These are phyloP conservation scores for Platerodrilus igneus DNA, from an alignment of 2,888 invertebrate genomes.

Conservation along the genomic window DNA sequence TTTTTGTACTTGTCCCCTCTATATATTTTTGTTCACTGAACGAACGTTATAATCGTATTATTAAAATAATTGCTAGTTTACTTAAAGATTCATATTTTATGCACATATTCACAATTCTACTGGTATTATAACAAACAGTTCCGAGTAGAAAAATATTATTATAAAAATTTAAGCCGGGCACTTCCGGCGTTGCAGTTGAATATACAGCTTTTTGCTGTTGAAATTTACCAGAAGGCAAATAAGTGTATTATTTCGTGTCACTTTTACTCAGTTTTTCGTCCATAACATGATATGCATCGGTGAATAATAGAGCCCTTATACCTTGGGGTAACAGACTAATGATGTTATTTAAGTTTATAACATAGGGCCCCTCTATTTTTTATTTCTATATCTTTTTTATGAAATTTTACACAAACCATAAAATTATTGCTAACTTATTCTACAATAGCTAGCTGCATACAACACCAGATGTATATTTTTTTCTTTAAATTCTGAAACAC, in stretches of 20 bases:
- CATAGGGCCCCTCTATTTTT: no score
- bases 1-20: no score
- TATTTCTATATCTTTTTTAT: no score
- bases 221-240: conserved; percentile 10
- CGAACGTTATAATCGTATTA: conserved; percentile 10
- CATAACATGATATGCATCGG: conserved; percentile 17
- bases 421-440: no score
- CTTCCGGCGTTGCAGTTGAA: neutral
- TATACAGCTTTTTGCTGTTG: conserved; percentile 10
- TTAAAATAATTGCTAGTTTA: conserved; percentile 9
- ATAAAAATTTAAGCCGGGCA: conserved; percentile 17
- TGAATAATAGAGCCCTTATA: conserved; percentile 11
- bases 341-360: no score
- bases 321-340: no score
- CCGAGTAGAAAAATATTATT: conserved; percentile 24
- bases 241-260: conserved; percentile 14
- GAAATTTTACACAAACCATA: no score
- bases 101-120: conserved; percentile 9
- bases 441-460: no score
- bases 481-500: no score
- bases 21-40: no score
- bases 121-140: conserved; percentile 10
- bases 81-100: conserved; percentile 9
- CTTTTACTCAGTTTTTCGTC: conserved; percentile 15
- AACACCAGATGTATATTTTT: no score